Conservation (phyloP, 2,888 invertebrate genomes). For the Eilema depressum region DNA sequence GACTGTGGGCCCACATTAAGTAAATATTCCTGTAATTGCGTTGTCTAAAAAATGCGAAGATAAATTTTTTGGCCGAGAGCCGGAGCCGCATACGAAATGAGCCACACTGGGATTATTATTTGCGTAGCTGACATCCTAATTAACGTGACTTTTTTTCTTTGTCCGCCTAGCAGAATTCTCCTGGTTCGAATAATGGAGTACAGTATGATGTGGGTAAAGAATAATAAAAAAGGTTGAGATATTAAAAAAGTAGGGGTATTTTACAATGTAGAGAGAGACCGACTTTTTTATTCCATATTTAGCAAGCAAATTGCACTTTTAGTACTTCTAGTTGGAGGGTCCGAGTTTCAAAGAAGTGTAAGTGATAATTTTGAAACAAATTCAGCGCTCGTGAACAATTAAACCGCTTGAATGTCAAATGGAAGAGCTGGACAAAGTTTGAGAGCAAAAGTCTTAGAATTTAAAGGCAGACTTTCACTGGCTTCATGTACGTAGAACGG, state of each 20-base stretch:
- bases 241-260: constrained; percentile 26
- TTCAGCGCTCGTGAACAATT: constrained; percentile 75
- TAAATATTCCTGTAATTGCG: constrained; percentile 82
- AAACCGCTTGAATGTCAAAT: constrained; percentile 76
- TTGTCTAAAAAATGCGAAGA: constrained; percentile 78
- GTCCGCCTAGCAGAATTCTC: constrained; percentile 66
- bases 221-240: constrained; percentile 51
- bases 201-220: constrained; percentile 47
- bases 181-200: constrained; percentile 65
- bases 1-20: constrained; percentile 67
- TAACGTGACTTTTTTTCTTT: constrained; percentile 79
- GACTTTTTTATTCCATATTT: constrained; percentile 51
- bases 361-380: constrained; percentile 60
- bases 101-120: constrained; percentile 80
- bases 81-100: constrained; percentile 80
- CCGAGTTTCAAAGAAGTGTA: constrained; percentile 63
- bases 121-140: constrained; percentile 83
- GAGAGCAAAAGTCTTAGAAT: constrained; percentile 66
- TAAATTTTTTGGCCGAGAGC: constrained; percentile 74
- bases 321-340: constrained; percentile 55
- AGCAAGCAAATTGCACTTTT: constrained; percentile 53
- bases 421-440: constrained; percentile 74
- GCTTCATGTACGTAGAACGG: constrained; percentile 54
- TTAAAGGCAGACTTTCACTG: constrained; percentile 62
- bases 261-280: background rate